Conservation (phyloP, 2,113 vertebrate genomes). For the Periophthalmodon schlosseri region DNA sequence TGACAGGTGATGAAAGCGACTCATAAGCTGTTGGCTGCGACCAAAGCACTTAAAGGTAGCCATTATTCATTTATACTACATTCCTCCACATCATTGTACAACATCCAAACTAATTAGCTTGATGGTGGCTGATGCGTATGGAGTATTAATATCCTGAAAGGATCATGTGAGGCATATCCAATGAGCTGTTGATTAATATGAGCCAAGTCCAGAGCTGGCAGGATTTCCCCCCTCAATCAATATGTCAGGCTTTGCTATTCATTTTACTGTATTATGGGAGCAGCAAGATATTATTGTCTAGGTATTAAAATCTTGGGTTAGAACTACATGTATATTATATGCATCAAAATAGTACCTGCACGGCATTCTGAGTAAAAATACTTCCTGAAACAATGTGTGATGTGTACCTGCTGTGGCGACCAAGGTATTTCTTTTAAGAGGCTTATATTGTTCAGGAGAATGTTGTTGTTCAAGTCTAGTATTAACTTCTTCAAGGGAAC, state of each 20-base stretch:
- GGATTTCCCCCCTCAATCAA: conserved; percentile 38
- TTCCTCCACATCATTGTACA: conserved; percentile 69
- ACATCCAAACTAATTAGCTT: conserved; percentile 80
- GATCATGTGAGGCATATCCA: conserved; percentile 69
- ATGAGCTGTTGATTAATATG: conserved; percentile 63
- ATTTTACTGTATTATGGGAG: conserved; percentile 14
- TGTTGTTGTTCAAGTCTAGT: conserved; percentile 54
- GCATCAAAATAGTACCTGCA: neutral
- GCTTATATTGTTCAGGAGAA: conserved; percentile 68
- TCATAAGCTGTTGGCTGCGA: conserved; percentile 69
- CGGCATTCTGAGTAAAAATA: neutral
- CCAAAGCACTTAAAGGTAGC: conserved; percentile 70
- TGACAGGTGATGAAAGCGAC: conserved; percentile 60
- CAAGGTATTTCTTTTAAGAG: conserved; percentile 74
- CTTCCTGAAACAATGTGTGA: no score
- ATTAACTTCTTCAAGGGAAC: conserved; percentile 82
- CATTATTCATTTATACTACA: conserved; percentile 78
- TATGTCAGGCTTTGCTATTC: conserved; percentile 18
- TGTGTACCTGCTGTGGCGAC: conserved; percentile 85
- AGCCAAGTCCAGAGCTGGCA: conserved; percentile 40
- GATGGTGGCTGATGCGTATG: conserved; percentile 70
- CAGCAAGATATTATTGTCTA: conserved; percentile 1
- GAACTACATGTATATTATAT: neutral
- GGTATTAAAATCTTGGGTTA: neutral
- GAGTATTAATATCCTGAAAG: conserved; percentile 76